Evolutionary conservation across 2,888 invertebrate species (phyloP), one percentile per base, ranked within the genome.

Genomic region (Archips xylosteana): DNA sequence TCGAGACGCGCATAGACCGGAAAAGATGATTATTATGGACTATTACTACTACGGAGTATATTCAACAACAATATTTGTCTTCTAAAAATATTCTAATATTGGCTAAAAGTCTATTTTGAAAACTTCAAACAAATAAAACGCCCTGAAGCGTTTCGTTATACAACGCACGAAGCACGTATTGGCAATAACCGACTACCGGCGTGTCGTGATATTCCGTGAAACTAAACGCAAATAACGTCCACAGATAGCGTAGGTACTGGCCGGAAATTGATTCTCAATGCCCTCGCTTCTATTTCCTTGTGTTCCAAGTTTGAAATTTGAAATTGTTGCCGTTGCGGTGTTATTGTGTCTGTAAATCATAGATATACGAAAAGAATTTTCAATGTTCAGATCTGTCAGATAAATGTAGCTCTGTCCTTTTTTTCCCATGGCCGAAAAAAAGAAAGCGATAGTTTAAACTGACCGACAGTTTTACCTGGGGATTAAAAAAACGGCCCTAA

Each of bases 181-280:
- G 65, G 51, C 65, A 65, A 65, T 65, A 65, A 65, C 47, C 15
- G 65, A 13, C 47, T 49, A 51, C 45, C 65, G n/a, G 65, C 39
- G 39, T 51, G 65, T 51, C 65, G 34, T 51, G 51, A 65, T 65
- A 65, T 65, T 51, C 32, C 51, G 65, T 15, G 36, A 49, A 59
- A n/a, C 64, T 57, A 59, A 71, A 71, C 64, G 59, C 71, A 71
- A 71, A 71, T 64, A 71, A 39, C 57, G 32, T 49, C 8, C 61
- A n/a, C 36, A 57, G 59, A 67, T 59, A 67, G 59, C 59, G 45
- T 70, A 39, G 23, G 23, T 39, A 34, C 64, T 59, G 67, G 47
- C 64, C 66, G 75, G 75, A 75, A 75, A 75, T 75, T 51, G 75
- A 68, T 75, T 68, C 71, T 68, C 51, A 45, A 47, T 66, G 71